A percentile compares a stretch with the other conserved stretches of the same genome.
phyloP scores from a whole-genome alignment of 2,797 vertebrate species.

The Gephyroberyx darwinii region DNA sequence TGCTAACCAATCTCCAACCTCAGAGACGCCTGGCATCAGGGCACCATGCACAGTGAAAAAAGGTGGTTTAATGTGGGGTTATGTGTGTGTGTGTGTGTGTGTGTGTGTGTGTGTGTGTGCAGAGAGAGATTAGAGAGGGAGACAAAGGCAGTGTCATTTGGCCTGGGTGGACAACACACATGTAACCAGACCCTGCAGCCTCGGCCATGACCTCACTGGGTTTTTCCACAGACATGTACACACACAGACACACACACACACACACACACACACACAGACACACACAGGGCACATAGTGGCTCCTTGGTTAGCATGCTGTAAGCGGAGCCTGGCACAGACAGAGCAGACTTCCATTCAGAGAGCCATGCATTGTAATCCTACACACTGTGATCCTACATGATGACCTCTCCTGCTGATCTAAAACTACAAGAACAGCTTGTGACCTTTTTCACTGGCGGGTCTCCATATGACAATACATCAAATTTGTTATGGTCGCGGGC shows the following conservation, averaged over 20 bases:
- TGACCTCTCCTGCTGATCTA: slow-evolving; percentile 65
- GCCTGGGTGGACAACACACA: slow-evolving; percentile 61
- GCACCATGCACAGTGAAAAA: slow-evolving; percentile 11
- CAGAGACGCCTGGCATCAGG: slow-evolving; percentile 34
- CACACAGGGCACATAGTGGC: slow-evolving; percentile 40
- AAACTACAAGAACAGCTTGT: slow-evolving; percentile 55
- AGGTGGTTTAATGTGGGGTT: slow-evolving; percentile 22
- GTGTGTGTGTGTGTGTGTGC: not conserved
- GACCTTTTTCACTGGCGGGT: slow-evolving; percentile 48
- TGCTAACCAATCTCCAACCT: slow-evolving; percentile 27
- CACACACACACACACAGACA: slow-evolving; percentile 37
- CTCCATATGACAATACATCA: slow-evolving; percentile 34
- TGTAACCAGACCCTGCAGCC: slow-evolving; percentile 78
- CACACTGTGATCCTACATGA: slow-evolving; percentile 68
- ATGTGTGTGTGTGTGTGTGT: slow-evolving; percentile 1
- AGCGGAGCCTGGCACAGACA: slow-evolving; percentile 70
- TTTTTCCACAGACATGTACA: slow-evolving; percentile 66
- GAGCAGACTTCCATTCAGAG: slow-evolving; percentile 67
- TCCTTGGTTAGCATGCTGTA: slow-evolving; percentile 56
- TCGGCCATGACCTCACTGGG: slow-evolving; percentile 78
- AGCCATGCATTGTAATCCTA: slow-evolving; percentile 75
- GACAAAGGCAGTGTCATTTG: slow-evolving; percentile 67
- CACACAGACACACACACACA: slow-evolving; percentile 35
- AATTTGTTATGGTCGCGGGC: slow-evolving; percentile 48
- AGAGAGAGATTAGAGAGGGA: slow-evolving; percentile 43